phyloP scores from a whole-genome alignment of 2,113 vertebrate genomes.

The Sander vitreus region DNA sequence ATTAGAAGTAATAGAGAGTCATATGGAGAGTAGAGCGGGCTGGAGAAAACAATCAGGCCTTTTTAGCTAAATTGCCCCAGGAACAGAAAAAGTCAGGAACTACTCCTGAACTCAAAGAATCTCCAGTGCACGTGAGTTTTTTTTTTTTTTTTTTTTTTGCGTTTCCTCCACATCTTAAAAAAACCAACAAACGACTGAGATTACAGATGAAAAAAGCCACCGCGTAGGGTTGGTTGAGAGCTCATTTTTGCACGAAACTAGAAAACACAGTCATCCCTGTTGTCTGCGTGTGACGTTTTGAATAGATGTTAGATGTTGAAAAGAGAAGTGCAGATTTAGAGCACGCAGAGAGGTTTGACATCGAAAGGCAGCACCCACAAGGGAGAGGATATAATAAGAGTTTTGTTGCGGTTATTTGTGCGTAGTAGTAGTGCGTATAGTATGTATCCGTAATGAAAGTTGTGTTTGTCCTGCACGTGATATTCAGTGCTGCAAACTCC shows the following conservation, averaged over 20 bases:
- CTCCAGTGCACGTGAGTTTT: neutral
- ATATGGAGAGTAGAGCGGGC: neutral
- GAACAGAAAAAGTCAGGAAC: constrained; percentile 6
- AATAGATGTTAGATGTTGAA: neutral
- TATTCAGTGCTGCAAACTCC: constrained; percentile 12
- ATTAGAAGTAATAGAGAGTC: constrained; percentile 14
- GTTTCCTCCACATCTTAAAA: neutral
- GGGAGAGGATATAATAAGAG: neutral
- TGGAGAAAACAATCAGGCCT: constrained; percentile 34
- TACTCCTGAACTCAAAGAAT: constrained; percentile 3
- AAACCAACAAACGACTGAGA: too few species aligned
- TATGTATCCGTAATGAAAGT: neutral
- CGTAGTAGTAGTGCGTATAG: too few species aligned
- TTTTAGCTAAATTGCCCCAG: constrained; percentile 25
- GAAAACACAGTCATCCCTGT: neutral
- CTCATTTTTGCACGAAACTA: neutral
- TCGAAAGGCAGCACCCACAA: neutral
- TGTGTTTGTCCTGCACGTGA: neutral
- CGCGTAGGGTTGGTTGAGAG: neutral
- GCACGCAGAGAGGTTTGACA: neutral
- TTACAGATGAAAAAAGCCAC: neutral
- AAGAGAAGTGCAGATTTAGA: neutral
- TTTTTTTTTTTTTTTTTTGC: constrained; percentile 4
- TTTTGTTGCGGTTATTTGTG: neutral
- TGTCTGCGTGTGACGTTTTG: neutral